Base-by-base conservation (phyloP, 2,797 vertebrate species). In the Anas bernieri region DNA sequence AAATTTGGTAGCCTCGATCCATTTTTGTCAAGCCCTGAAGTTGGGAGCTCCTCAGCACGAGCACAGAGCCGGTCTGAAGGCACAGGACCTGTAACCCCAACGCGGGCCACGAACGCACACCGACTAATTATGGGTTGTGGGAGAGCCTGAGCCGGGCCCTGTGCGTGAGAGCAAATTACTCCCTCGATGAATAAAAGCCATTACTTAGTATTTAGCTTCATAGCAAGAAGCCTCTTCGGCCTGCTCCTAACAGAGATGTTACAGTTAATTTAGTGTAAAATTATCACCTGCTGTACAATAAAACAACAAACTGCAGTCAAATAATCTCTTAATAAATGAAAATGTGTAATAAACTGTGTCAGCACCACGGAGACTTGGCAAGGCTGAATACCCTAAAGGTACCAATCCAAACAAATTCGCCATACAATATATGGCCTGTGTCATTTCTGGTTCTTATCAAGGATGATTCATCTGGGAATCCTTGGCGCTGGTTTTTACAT, bases 281-380 rank as follows among this genome's bases (percentile, higher is more conserved):
- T 97, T 92, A 96, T 97, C 94, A 96, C 94, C 96, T 96, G 96
- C 95, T 92, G 94, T 94, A 96, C 92, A 96, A 96, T 96, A 96
- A 96, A 97, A 92, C 89, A 97, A 97, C 94, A 94, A 97, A 96
- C 94, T 96, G 93, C 93, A 96, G 90, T 97, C 96, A 94, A 95
- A 96, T 94, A 96, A 96, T 94, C 94, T 96, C 95, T 93, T 97
- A 97, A 96, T 96, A 97, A 96, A 97, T 96, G 95, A 95, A 97
- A 97, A 96, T 94, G 94, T 92, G 93, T 96, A 95, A 96, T 97
- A 97, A 96, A 96, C 91, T 95, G 94, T 96, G 94, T 95, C 93
- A 96, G 93, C 90, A 87, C 94, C 46, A 0, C 94, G 81, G 96
- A 96, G 94, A 96, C 88, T 94, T 96, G 94, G 95, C 94, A 95